Conservation (phyloP, 2,888 invertebrate genomes). For the Coenonympha glycerion region DNA sequence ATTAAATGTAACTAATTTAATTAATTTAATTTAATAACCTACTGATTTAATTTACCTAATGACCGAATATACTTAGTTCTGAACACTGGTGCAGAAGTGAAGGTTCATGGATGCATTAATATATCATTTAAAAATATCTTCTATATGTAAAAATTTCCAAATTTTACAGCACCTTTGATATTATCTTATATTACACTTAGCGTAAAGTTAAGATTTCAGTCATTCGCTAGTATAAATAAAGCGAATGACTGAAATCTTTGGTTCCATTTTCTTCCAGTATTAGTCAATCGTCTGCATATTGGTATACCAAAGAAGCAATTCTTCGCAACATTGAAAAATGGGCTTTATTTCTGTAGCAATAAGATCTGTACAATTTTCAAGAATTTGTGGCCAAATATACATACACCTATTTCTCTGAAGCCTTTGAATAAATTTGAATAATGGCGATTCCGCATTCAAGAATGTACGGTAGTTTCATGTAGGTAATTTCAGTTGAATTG, state of each 20-base stretch:
- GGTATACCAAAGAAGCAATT: not conserved
- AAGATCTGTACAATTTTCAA: not conserved
- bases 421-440: constrained; percentile 29
- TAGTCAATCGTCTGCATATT: constrained; percentile 1
- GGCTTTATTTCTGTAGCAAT: not conserved
- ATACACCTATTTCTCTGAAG: constrained; percentile 22
- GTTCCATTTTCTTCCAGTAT: not conserved
- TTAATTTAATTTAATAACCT: too few relatives aligned
- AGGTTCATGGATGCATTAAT: too few relatives aligned
- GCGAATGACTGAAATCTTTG: not conserved
- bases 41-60: too few relatives aligned
- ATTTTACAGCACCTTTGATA: too few relatives aligned
- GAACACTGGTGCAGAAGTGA: too few relatives aligned
- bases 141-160: too few relatives aligned
- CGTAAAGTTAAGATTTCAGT: too few relatives aligned
- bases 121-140: too few relatives aligned
- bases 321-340: not conserved
- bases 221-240: not conserved
- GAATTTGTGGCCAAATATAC: constrained; percentile 1
- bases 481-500: constrained; percentile 20
- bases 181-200: too few relatives aligned
- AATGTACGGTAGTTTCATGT: constrained; percentile 19
- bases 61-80: too few relatives aligned
- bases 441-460: constrained; percentile 21
- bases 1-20: too few relatives aligned